Evolutionary conservation across 2,113 vertebrate species (phyloP).

Genomic region (Ctenomys sociabilis): DNA sequence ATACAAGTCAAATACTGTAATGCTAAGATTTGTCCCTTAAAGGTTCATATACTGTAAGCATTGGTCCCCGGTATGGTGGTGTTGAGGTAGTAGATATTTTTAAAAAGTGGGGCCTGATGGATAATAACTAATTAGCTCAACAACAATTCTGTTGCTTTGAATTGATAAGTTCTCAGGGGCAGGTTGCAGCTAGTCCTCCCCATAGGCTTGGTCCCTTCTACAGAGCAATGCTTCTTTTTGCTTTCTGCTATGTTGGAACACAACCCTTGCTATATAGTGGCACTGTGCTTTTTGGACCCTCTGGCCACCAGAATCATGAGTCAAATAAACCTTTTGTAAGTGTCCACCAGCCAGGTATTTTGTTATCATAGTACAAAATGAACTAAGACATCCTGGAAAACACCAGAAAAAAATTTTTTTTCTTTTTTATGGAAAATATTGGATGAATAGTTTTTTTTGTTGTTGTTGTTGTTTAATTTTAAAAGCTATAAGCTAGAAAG

Average conservation of each 20-base stretch:
- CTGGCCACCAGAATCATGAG: background rate
- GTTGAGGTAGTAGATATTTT: background rate
- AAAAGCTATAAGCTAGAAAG: background rate
- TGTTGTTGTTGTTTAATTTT: no score
- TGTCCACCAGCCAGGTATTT: background rate
- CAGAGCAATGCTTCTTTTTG: background rate
- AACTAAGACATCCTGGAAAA: background rate
- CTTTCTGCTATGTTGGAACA: background rate
- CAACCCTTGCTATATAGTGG: background rate
- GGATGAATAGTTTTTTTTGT: background rate
- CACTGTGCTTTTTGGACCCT: background rate
- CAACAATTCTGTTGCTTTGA: background rate
- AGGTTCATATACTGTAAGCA: background rate
- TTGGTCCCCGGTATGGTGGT: background rate
- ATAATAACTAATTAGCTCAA: background rate
- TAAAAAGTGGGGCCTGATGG: background rate
- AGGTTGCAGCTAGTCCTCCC: background rate
- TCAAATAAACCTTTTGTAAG: background rate
- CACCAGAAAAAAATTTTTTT: background rate
- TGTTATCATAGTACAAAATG: background rate
- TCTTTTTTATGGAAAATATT: background rate
- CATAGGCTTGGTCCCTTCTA: background rate
- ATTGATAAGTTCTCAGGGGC: background rate
- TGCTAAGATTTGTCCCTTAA: background rate
- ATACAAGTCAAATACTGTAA: background rate